Base-by-base conservation (phyloP, 2,113 vertebrate species). In the Mohoua ochrocephala region DNA sequence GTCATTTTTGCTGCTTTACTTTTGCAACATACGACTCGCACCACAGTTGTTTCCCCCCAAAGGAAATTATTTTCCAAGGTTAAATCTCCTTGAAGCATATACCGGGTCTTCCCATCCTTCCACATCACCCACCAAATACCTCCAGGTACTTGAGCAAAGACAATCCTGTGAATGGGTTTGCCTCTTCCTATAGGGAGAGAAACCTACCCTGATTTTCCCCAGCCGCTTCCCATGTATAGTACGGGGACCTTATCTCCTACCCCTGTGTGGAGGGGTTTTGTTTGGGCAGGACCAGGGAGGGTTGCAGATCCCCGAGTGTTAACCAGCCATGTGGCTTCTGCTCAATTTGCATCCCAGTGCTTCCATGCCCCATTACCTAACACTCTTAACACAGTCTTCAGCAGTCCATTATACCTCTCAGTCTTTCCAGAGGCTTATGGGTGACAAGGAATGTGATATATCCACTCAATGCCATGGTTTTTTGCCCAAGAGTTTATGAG, bases 181-280 rank as follows among this genome's bases (percentile, higher is more conserved):
- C 39, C 12, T 60, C 53, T 52, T 82, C 37, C 19, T 28, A 3
- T 28, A 13, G 13, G 20, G 21, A 44, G n/a, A 53, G n/a, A 45
- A 59, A 30, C 39, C 9, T 5, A 60, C 33, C 9, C 19, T 0
- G 6, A 37, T 44, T 37, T 77, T 45, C 53, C 53, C 14, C 27
- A 68, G 18, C 9, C 15, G 8, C 8, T 74, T 52, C 23, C 28
- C 5, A 2, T 18, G 9, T 52, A 3, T 30, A 17, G 23, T 21
- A 17, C 0, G 0, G 37, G 19, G 13, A 44, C 7, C 24, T 67
- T 60, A 30, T 10, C 53, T 45, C 10, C 22, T 65, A 9, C 15
- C 3, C 0, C 39, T 30, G 16, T 18, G 21, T 17, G 27, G 20
- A 15, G 28, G 12, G 13, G 4, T 44, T 89, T 74, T n/a, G 16